These are phyloP conservation scores for Ataeniobius toweri DNA, from an alignment of 2,797 vertebrate species.

Conservation along the genomic window DNA sequence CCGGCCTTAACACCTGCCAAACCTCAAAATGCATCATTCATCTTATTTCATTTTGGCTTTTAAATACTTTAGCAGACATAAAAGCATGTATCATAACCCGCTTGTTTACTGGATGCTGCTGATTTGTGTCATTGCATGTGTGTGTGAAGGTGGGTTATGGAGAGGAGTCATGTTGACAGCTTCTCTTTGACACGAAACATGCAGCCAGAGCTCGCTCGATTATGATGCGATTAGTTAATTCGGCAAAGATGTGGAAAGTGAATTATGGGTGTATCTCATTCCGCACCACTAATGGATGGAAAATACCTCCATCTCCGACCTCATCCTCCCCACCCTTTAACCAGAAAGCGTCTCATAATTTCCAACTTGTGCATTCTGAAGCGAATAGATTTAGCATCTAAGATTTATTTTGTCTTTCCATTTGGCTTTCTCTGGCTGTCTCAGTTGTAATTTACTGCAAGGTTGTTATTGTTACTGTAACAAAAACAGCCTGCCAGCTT, in stretches of 20 bases:
- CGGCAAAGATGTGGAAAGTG: constrained; percentile 77
- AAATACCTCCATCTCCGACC: constrained; percentile 69
- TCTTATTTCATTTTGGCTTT: not conserved
- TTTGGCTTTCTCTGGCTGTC: constrained; percentile 57
- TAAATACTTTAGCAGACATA: not conserved
- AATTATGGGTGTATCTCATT: constrained; percentile 72
- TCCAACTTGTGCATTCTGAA: constrained; percentile 66
- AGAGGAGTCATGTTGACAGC: not conserved
- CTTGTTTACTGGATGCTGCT: constrained; percentile 2
- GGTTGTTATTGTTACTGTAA: constrained; percentile 70
- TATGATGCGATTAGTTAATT: constrained; percentile 78
- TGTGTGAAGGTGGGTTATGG: not conserved
- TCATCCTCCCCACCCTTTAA: constrained; percentile 68
- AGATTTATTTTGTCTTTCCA: constrained; percentile 77
- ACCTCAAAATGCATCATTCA: not conserved
- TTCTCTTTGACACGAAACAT: constrained; percentile 53
- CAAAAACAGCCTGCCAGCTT: constrained; percentile 67
- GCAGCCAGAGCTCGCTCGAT: constrained; percentile 51
- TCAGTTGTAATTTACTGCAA: constrained; percentile 63
- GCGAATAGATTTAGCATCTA: constrained; percentile 69
- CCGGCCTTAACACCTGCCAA: not conserved
- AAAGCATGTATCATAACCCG: not conserved
- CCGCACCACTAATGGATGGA: constrained; percentile 75
- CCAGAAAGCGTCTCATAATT: constrained; percentile 68
- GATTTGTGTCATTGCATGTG: not conserved